These are phyloP conservation scores for Cosmia pyralina DNA, from an alignment of 2,888 invertebrate genomes.

Conservation along the genomic window DNA sequence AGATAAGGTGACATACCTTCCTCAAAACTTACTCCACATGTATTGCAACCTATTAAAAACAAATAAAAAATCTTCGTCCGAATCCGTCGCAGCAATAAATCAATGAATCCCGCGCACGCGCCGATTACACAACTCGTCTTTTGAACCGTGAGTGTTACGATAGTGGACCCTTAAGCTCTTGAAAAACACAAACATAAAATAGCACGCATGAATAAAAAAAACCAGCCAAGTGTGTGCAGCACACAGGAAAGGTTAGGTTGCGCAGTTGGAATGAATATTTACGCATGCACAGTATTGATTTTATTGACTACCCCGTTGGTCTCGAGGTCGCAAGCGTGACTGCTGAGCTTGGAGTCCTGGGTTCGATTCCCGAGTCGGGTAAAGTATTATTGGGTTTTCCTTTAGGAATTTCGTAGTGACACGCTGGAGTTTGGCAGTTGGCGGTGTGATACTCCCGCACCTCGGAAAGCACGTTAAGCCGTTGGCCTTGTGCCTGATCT, in stretches of 20 bases:
- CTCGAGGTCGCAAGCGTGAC: too few relatives aligned
- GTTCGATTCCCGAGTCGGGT: too few relatives aligned
- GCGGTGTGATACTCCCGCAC: too few relatives aligned
- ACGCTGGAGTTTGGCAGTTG: too few relatives aligned
- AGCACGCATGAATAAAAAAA: constrained; percentile 1
- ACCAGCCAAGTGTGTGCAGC: background rate
- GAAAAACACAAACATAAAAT: background rate
- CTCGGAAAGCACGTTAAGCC: too few relatives aligned
- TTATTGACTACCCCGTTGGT: background rate
- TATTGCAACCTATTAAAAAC: background rate
- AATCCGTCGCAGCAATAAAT: constrained; percentile 33
- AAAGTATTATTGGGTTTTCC: too few relatives aligned
- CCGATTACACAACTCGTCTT: constrained; percentile 4
- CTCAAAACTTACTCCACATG: background rate
- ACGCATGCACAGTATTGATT: background rate
- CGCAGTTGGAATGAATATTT: background rate
- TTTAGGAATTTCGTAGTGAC: too few relatives aligned
- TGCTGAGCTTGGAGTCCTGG: too few relatives aligned
- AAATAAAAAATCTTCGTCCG: background rate
- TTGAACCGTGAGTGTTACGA: constrained; percentile 5
- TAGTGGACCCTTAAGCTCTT: constrained; percentile 5
- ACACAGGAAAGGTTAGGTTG: background rate
- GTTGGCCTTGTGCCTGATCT: too few relatives aligned
- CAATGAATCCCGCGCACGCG: constrained; percentile 35
- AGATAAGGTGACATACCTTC: background rate